Conservation (phyloP, 2,888 invertebrate species). For the Ditylenchus weischeri region DNA sequence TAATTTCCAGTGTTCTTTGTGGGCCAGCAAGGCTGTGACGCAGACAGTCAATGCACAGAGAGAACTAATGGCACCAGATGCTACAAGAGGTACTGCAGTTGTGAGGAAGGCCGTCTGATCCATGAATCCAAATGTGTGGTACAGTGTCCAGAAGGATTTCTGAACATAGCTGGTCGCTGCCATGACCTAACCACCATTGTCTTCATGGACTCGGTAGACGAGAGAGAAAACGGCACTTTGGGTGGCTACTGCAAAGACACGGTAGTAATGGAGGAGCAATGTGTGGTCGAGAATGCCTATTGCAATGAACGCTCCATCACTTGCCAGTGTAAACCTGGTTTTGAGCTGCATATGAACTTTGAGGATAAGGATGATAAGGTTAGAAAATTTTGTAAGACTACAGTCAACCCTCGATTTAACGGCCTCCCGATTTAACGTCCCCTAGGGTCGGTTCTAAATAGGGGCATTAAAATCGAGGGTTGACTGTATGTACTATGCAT, state of each 20-base stretch:
- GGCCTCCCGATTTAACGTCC: no score
- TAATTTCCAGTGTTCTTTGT: constrained; percentile 26
- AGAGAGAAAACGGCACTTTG: constrained; percentile 55
- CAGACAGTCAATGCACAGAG: constrained; percentile 51
- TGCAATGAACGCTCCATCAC: constrained; percentile 54
- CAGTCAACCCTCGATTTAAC: no score
- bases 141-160: constrained; percentile 54
- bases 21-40: constrained; percentile 56
- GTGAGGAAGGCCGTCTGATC: constrained; percentile 47
- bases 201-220: constrained; percentile 59
- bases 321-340: constrained; percentile 54
- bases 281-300: constrained; percentile 51
- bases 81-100: constrained; percentile 53
- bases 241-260: constrained; percentile 57
- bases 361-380: constrained; percentile 51
- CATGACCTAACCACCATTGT: constrained; percentile 58
- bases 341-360: constrained; percentile 53
- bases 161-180: constrained; percentile 57
- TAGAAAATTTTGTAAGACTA: not conserved
- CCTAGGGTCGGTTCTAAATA: not conserved
- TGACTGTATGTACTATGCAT: constrained; percentile 16
- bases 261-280: constrained; percentile 52
- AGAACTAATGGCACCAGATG: constrained; percentile 51
- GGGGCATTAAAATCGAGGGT: not conserved
- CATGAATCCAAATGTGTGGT: constrained; percentile 52